phyloP scores from a whole-genome alignment of 2,888 invertebrate species.

The Cetonia aurata region DNA sequence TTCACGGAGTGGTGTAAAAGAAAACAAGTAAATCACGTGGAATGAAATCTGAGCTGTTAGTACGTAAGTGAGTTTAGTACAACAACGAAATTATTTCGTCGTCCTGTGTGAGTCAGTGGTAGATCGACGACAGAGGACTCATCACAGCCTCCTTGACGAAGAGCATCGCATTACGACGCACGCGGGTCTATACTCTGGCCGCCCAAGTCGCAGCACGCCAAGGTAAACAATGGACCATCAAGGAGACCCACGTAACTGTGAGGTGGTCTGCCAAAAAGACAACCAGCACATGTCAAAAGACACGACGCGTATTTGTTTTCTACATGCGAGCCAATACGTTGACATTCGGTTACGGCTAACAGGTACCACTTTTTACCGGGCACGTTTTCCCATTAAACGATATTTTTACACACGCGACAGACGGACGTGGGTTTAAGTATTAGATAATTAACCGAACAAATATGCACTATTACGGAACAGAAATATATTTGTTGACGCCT shows the following conservation, averaged over 20 bases:
- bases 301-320: constrained; percentile 42
- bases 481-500: constrained; percentile 17
- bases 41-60: too few species aligned
- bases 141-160: constrained; percentile 37
- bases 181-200: constrained; percentile 34
- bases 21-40: too few species aligned
- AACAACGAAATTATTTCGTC: too few species aligned
- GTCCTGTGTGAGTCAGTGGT: too few species aligned
- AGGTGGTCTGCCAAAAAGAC: constrained; percentile 46
- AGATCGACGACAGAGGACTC: constrained; percentile 22
- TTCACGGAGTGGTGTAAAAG: too few species aligned
- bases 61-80: too few species aligned
- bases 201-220: constrained; percentile 43
- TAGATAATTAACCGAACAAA: constrained; percentile 16
- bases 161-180: constrained; percentile 35
- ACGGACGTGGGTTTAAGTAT: constrained; percentile 2
- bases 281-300: constrained; percentile 42
- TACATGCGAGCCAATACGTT: constrained; percentile 35
- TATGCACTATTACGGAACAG: constrained; percentile 2
- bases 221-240: constrained; percentile 44
- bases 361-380: constrained; percentile 18
- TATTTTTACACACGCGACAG: constrained; percentile 6
- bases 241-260: constrained; percentile 41
- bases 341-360: constrained; percentile 31
- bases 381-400: constrained; percentile 16